These are phyloP conservation scores for Auanema freiburgensis DNA, from an alignment of 2,888 invertebrate species.

Conservation along the genomic window DNA sequence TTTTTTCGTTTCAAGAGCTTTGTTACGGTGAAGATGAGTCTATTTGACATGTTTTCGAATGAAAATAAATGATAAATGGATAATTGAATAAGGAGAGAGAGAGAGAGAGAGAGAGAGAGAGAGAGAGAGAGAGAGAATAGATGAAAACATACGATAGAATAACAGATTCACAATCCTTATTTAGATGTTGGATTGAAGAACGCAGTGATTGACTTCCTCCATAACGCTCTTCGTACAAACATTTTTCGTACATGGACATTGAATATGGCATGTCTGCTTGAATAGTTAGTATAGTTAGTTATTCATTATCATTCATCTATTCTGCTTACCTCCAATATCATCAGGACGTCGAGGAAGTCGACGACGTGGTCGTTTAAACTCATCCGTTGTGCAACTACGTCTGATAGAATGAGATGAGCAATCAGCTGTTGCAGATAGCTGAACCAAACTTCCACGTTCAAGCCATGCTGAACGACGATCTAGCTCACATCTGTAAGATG, in stretches of 20 bases:
- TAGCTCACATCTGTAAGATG: conserved; percentile 28
- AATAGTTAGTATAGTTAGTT: background rate
- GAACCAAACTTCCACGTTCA: conserved; percentile 37
- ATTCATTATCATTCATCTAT: background rate
- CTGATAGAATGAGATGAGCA: conserved; percentile 26
- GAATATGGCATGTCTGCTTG: conserved; percentile 14
- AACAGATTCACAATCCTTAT: too few relatives aligned
- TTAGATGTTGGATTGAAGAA: conserved; percentile 1
- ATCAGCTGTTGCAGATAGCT: conserved; percentile 7
- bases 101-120: too few relatives aligned
- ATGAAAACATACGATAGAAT: too few relatives aligned
- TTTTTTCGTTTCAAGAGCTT: too few relatives aligned
- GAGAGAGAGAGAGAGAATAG: too few relatives aligned
- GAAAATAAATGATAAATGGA: too few relatives aligned
- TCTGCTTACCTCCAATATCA: conserved; percentile 15
- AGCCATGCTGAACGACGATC: conserved; percentile 40
- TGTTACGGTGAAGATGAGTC: too few relatives aligned
- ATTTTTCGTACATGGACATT: conserved; percentile 21
- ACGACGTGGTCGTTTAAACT: conserved; percentile 33
- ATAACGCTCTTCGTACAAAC: background rate
- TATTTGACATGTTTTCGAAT: too few relatives aligned
- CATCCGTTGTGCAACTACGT: conserved; percentile 41
- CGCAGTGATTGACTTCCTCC: background rate
- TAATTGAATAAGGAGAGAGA: too few relatives aligned
- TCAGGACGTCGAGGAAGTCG: conserved; percentile 40